Base-by-base conservation (phyloP, 1,140 invertebrate species). In the Drosophila sucinea region DNA sequence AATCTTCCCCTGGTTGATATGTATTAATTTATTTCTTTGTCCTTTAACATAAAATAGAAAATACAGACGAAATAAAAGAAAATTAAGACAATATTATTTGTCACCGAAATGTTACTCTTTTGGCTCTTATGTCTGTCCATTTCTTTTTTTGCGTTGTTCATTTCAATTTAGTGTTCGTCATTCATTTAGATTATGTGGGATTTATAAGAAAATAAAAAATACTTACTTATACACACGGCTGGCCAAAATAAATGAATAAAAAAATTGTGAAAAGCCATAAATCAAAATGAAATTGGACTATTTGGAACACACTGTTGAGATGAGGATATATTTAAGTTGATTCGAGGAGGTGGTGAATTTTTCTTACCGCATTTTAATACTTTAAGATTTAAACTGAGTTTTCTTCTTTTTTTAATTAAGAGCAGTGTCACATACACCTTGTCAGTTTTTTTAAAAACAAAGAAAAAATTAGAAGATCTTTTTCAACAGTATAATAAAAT, bases 21-120 rank as follows among this genome's bases (percentile, higher is more conserved):
- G 47, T 47, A 7, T 58, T 57, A 60, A 77, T 85, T 85, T 77
- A 85, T 77, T 73, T 70, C 41, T 71, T 71, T 85, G 73, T 83
- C 77, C 77, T 85, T 60, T 27, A 10, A 51, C 2, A 51, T 51
- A 51, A 38, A 38, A 10, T 17, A 17, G 17, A 38, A 38, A 38
- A 38, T 10, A 38, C 11, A 38, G 11, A 10, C 35, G 8, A 25
- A 1, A 27, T 17, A 27, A 47, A 47, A 47, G 2, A 8, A 47
- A 51, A 23, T 10, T 23, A 7, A 8, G 7, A 5, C 17, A 27
- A 10, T 3, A 27, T 51, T 51, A 4, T 41, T 3, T 41, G 40
- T 27, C 8, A 38, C 17, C 8, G 10, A 38, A 38, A 38, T 38
- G 7, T 35, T 8, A 35, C 6, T 35, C 33, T 35, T 35, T 8